Evolutionary conservation across 2,888 invertebrate species (phyloP), one percentile per base, ranked within the genome.

Genomic region (Clunio marinus): DNA sequence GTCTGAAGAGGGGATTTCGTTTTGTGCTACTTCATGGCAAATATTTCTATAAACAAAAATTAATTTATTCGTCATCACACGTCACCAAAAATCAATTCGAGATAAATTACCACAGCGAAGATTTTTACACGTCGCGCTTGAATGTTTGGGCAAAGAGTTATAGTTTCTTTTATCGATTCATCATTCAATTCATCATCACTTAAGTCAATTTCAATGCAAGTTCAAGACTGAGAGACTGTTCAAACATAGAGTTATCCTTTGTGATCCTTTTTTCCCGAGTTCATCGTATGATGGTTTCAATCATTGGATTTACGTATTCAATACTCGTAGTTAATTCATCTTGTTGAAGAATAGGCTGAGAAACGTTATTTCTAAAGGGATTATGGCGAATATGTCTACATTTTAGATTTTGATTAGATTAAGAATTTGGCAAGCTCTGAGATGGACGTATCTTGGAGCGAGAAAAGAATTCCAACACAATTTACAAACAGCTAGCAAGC

Each of bases 401-500:
- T 51, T 4, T 51, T 51, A 2, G 2, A 51, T 2, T 32, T 32
- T 4, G 22, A 17, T 51, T 51, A 51, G 51, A 17, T 17, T 8
- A 51, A 51, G 51, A 17, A 51, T 15, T 20, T 10, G 22, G 2
- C 51, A 4, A 51, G 51, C 20, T 17, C 17, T 17, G 51, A 10
- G 51, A 22, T 4, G 51, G 51, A 41, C 41, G 51, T 8, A 4
- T 22, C 51, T 22, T 17, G 22, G 17, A 17, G 20, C 51, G 51
- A 15, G 51, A 51, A 51, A 4, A 51, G 51, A 20, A 4, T 51
- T 17, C 51, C 51, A 51, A 20, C 51, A 51, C 51, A 51, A 17
- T 17, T 8, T 15, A 10, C 51, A 17, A 51, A 10, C 10, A 22
- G 17, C 51, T 51, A 20, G 51, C 51, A 51, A 51, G 51, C 41